Percentiles rank a stretch among this genome's conserved stretches.
Conservation (phyloP, 2,797 vertebrate species). For the Podargus strigoides region DNA sequence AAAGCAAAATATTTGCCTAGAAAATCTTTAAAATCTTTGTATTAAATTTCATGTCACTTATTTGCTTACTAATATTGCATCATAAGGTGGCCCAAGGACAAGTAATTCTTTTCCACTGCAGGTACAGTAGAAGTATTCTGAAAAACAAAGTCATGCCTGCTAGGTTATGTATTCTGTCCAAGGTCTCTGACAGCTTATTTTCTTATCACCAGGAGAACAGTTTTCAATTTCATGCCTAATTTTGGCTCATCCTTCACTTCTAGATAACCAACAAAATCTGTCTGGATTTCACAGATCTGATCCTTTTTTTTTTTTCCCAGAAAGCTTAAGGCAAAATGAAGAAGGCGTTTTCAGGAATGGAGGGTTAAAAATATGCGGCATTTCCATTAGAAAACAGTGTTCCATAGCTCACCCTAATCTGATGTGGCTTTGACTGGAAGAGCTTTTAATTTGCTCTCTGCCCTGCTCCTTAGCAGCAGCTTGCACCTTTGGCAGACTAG, state of each 20-base stretch:
- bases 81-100: background rate
- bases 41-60: background rate
- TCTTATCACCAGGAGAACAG: background rate
- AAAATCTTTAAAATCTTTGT: background rate
- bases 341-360: background rate
- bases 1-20: background rate
- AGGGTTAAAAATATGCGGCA: background rate
- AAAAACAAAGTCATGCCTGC: background rate
- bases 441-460: background rate
- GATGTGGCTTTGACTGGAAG: background rate
- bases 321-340: background rate
- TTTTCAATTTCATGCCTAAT: conserved; percentile 47
- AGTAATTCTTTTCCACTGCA: background rate
- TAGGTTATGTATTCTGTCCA: background rate
- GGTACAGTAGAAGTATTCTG: background rate
- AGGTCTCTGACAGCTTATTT: background rate
- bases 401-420: background rate
- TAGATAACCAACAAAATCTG: background rate
- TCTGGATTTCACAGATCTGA: background rate
- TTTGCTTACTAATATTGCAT: background rate
- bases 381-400: background rate
- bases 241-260: conserved; percentile 10
- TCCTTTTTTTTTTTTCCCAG: background rate
- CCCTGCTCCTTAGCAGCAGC: background rate
- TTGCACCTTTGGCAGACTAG: background rate